These are phyloP conservation scores for Ostrea denselamellosa DNA, from an alignment of 1,140 invertebrate genomes.

Conservation along the genomic window DNA sequence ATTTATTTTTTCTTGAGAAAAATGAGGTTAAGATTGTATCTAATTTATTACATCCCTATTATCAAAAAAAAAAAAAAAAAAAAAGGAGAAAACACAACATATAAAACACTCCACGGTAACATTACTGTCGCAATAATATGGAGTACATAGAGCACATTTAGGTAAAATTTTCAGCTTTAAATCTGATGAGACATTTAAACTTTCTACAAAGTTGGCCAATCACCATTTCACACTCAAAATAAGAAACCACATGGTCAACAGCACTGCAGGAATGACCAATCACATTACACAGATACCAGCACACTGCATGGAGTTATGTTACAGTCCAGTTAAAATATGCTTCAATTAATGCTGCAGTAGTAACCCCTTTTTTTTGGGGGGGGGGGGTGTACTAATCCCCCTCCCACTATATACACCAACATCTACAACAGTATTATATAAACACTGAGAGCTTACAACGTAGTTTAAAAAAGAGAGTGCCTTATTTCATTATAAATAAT, in stretches of 20 bases:
- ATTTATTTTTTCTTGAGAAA: neutral
- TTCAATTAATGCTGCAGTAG: too few species aligned
- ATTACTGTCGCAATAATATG: neutral
- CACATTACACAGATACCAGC: too few species aligned
- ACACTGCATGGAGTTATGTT: too few species aligned
- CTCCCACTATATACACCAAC: too few species aligned
- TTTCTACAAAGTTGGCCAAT: neutral
- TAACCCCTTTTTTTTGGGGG: too few species aligned
- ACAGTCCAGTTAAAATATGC: too few species aligned
- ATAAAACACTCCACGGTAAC: neutral
- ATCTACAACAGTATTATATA: too few species aligned
- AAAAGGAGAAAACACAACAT: neutral
- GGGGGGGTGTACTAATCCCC: too few species aligned
- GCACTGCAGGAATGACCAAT: too few species aligned
- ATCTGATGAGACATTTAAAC: neutral
- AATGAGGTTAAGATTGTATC: constrained; percentile 27
- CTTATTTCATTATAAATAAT: too few species aligned
- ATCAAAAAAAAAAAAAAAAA: neutral
- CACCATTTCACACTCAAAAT: neutral
- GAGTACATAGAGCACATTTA: neutral
- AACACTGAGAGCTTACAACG: too few species aligned
- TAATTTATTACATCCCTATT: constrained; percentile 10
- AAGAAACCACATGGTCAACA: neutral
- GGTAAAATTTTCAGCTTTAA: neutral
- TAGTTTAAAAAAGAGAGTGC: too few species aligned